phyloP scores from a whole-genome alignment of 2,888 invertebrate species.

The Philonicus albiceps region DNA sequence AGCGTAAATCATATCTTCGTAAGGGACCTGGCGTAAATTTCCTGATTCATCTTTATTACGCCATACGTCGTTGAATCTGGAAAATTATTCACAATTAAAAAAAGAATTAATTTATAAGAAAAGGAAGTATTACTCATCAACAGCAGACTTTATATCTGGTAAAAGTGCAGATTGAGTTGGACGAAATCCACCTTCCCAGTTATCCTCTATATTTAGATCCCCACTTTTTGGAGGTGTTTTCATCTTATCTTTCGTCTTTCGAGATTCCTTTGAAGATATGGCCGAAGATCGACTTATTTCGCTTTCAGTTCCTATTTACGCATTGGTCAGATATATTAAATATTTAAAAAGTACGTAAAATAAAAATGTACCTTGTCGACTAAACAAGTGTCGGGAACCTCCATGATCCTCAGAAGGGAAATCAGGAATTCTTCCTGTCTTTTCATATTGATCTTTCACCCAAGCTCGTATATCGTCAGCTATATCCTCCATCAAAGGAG shows the following conservation, averaged over 20 bases:
- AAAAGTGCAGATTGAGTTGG: constrained; percentile 76
- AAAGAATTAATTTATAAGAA: background rate
- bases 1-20: constrained; percentile 82
- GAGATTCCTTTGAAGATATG: constrained; percentile 79
- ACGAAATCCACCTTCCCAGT: constrained; percentile 69
- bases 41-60: constrained; percentile 77
- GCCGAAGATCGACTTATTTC: constrained; percentile 82
- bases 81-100: constrained; percentile 23
- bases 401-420: constrained; percentile 91
- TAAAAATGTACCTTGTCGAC: constrained; percentile 70
- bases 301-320: constrained; percentile 73
- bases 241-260: constrained; percentile 78
- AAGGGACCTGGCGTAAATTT: constrained; percentile 79
- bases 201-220: constrained; percentile 69
- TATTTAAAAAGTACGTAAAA: background rate
- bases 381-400: constrained; percentile 85
- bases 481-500: constrained; percentile 83
- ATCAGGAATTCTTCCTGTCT: constrained; percentile 88
- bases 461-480: constrained; percentile 86
- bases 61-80: constrained; percentile 82
- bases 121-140: constrained; percentile 71
- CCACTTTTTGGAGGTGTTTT: constrained; percentile 66
- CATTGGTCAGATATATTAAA: background rate
- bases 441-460: constrained; percentile 83
- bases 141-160: constrained; percentile 74